Evolutionary conservation across 1,140 invertebrate species (phyloP), one percentile per base, ranked within the genome.

Genomic region (Ooceraea biroi): DNA sequence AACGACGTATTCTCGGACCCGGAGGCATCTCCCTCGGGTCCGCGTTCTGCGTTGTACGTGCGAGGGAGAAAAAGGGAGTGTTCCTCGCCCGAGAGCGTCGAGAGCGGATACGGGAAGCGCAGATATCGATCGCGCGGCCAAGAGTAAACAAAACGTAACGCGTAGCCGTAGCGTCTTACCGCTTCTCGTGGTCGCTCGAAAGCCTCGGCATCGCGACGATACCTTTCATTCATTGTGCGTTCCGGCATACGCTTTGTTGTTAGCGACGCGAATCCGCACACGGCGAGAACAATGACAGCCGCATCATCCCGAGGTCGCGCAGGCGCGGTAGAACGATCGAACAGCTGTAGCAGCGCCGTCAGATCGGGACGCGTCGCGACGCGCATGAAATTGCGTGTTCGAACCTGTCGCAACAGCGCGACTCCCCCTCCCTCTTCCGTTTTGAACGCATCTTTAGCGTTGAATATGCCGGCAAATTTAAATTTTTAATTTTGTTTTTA

Each of bases 71-170:
- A 52, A 22, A n/a, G 8, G 19, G 55, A 57, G 41, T 4, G 17
- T 66, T 48, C 14, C 41, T 27, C n/a, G 36, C 2, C 36, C 36
- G 36, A 22, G n/a, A 55, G 27, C 68, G 50, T 7, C 36, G 36
- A 22, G n/a, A 55, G 27, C 68, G 50, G 19, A 72, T 46, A 10
- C 57, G 19, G 71, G 71, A 63, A 48, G 19, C 41, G 44, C 25
- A n/a, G 25, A 63, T 76, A 76, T 76, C 73, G 73, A 63, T 76
- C 73, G 58, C 44, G 58, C 36, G n/a, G 27, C 27, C 25, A 12
- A 52, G 36, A 48, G 74, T 66, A 66, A 77, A 77, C 73, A 63
- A n/a, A 65, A 77, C 60, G 14, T 25, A 22, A 30, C 57, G 22
- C 41, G 25, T 22, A 12, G 17, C 44, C 19, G 30, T n/a, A 4